Conservation (phyloP, 2,797 vertebrate species). For the Enteromius argenteus region DNA sequence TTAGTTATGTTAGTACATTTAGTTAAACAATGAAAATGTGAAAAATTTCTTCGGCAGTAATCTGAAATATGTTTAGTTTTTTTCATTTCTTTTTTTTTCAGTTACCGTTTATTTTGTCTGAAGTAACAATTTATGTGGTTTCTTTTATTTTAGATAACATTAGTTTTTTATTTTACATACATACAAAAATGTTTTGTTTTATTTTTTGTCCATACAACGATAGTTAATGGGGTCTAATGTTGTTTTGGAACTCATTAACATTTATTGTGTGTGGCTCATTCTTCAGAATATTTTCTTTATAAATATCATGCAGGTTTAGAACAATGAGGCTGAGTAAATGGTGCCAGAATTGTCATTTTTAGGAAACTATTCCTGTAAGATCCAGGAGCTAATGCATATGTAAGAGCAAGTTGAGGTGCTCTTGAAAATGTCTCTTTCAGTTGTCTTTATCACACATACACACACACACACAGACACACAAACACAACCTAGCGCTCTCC, state of each 20-base stretch:
- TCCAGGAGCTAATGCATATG: not conserved
- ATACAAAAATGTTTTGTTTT: not conserved
- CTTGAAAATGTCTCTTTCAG: constrained; percentile 27
- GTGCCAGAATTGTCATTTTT: not conserved
- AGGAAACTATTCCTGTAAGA: constrained; percentile 1
- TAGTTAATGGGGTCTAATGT: not conserved
- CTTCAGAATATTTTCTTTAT: not conserved
- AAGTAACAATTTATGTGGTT: not conserved
- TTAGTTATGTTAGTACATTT: not conserved
- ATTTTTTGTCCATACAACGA: not conserved
- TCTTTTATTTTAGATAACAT: not conserved
- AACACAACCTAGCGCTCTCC: not conserved
- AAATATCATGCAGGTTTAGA: not conserved
- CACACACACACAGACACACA: not conserved
- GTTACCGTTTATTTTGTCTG: not conserved
- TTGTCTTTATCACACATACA: not conserved
- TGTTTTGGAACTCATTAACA: not conserved
- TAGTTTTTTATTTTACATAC: too few species aligned
- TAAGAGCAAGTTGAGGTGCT: constrained; percentile 5
- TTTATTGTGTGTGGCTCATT: not conserved
- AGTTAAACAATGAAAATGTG: not conserved
- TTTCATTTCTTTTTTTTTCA: not conserved
- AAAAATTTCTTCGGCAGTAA: not conserved
- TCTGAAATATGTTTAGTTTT: not conserved
- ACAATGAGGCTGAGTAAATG: not conserved